Percentiles rank a stretch among this genome's conserved stretches.
These are phyloP conservation scores for Sitobion miscanthi DNA, from an alignment of 1,140 invertebrate species.

Conservation along the genomic window DNA sequence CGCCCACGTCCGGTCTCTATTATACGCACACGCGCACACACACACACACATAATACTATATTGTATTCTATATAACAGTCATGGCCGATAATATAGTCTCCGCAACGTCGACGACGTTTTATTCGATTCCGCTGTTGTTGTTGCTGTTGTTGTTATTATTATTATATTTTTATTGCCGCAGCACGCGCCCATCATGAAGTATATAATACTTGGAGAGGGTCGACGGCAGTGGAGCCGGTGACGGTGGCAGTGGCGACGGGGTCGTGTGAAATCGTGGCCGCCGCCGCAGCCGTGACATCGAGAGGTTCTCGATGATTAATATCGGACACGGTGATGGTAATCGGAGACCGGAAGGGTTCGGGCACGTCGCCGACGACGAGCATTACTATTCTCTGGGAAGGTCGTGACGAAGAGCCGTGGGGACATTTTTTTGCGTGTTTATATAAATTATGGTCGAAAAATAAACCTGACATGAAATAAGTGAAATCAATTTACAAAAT, in stretches of 20 bases:
- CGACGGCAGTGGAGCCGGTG: background rate
- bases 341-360: constrained; percentile 51
- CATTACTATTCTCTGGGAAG: background rate
- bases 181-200: constrained; percentile 37
- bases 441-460: background rate
- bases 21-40: background rate
- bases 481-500: background rate
- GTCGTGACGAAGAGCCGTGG: background rate
- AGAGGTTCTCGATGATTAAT: constrained; percentile 48
- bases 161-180: constrained; percentile 53
- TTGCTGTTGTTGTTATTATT: background rate
- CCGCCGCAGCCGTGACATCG: constrained; percentile 20
- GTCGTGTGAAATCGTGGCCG: constrained; percentile 53
- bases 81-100: constrained; percentile 46
- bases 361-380: constrained; percentile 22
- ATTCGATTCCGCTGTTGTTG: background rate
- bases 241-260: background rate
- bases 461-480: background rate
- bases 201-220: background rate
- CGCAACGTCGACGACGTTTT: background rate
- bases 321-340: constrained; percentile 41
- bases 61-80: constrained; percentile 12
- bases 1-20: background rate
- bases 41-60: background rate
- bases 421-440: background rate